These are phyloP conservation scores for Clunio marinus DNA, from an alignment of 2,888 invertebrate genomes.

Conservation along the genomic window DNA sequence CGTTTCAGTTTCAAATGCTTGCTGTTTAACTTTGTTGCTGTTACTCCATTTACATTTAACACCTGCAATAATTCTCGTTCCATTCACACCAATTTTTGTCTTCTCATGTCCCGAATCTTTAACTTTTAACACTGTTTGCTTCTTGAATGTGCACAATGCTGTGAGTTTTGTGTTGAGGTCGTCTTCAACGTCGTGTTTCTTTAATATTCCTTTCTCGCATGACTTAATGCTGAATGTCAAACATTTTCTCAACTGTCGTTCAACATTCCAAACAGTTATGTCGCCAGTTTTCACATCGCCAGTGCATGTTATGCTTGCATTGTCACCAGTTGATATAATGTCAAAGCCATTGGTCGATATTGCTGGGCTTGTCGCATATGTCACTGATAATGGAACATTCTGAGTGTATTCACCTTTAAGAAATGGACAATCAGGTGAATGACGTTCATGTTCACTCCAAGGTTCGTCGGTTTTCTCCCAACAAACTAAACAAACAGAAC, in stretches of 20 bases:
- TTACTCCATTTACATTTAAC: slow-evolving; percentile 42
- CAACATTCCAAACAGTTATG: slow-evolving; percentile 79
- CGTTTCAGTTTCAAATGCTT: slow-evolving; percentile 18
- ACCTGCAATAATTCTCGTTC: slow-evolving; percentile 43
- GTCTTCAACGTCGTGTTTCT: slow-evolving; percentile 49
- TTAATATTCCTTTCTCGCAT: slow-evolving; percentile 45
- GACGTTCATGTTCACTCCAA: slow-evolving; percentile 94
- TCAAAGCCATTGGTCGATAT: slow-evolving; percentile 55
- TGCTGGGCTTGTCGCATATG: slow-evolving; percentile 78
- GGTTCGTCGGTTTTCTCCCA: slow-evolving; percentile 98
- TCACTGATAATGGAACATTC: slow-evolving; percentile 85
- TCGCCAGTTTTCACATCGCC: slow-evolving; percentile 58
- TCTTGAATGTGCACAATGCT: slow-evolving; percentile 51
- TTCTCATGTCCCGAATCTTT: slow-evolving; percentile 42
- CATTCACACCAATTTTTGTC: slow-evolving; percentile 41
- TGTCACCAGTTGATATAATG: slow-evolving; percentile 60
- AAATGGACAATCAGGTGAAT: slow-evolving; percentile 89
- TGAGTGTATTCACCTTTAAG: slow-evolving; percentile 92
- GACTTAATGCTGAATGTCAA: slow-evolving; percentile 49
- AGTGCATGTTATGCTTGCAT: slow-evolving; percentile 57
- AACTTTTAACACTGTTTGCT: slow-evolving; percentile 41
- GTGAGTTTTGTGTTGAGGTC: slow-evolving; percentile 50
- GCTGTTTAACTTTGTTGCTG: slow-evolving; percentile 39
- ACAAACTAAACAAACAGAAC: slow-evolving; percentile 89
- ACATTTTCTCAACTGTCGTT: slow-evolving; percentile 66